Evolutionary conservation across 2,113 vertebrate genomes (phyloP).

Genomic region (Anser brachyrhynchus): DNA sequence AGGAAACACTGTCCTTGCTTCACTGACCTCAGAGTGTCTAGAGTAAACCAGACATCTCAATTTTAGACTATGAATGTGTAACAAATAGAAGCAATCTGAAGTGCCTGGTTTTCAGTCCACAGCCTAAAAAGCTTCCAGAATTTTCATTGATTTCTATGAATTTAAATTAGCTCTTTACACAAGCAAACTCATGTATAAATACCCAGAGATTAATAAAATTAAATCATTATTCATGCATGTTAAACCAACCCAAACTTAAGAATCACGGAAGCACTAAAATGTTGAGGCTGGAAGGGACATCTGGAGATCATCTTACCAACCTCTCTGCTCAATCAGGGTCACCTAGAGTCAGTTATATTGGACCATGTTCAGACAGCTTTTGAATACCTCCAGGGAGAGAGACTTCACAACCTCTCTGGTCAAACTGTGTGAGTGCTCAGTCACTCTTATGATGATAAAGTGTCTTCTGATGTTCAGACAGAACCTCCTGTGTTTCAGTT

Average conservation of each 20-base stretch:
- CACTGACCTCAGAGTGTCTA: background rate
- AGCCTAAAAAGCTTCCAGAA: background rate
- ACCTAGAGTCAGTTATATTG: background rate
- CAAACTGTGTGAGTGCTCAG: no score
- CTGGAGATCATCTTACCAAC: background rate
- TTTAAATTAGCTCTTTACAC: background rate
- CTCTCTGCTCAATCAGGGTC: background rate
- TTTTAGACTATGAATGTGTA: background rate
- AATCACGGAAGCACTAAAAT: background rate
- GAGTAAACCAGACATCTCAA: background rate
- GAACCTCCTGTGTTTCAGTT: background rate
- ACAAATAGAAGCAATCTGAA: background rate
- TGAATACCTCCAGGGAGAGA: background rate
- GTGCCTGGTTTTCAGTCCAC: background rate
- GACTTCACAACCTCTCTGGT: no score
- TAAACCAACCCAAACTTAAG: background rate
- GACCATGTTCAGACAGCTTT: background rate
- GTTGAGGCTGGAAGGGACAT: background rate
- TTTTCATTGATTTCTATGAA: background rate
- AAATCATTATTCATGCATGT: background rate
- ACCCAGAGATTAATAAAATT: background rate
- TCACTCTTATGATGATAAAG: no score
- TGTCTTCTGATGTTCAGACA: background rate
- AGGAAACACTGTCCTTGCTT: background rate
- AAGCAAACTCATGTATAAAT: background rate